phyloP scores from a whole-genome alignment of 2,888 invertebrate species.

The Hylaea fasciaria region DNA sequence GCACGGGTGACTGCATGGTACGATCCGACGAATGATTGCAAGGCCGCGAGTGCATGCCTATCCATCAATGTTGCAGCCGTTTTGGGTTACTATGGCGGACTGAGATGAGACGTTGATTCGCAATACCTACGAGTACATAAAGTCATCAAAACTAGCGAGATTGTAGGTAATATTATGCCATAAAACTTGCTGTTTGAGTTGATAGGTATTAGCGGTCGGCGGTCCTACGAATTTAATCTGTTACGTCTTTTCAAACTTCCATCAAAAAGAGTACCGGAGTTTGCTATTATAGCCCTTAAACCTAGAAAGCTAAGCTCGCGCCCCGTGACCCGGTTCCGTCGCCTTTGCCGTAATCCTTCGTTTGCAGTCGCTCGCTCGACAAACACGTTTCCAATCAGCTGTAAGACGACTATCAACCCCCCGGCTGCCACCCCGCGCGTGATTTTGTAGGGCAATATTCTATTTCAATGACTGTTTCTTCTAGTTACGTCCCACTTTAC shows the following conservation, averaged over 20 bases:
- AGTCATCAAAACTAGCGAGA: too few relatives aligned
- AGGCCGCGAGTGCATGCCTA: constrained; percentile 13
- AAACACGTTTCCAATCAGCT: constrained; percentile 21
- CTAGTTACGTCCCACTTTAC: not conserved
- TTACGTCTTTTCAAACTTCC: too few relatives aligned
- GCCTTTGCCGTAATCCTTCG: constrained; percentile 2
- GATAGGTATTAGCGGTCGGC: too few relatives aligned
- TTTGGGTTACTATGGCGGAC: too few relatives aligned
- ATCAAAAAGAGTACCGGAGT: too few relatives aligned
- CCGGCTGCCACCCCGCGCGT: not conserved
- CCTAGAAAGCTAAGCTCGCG: not conserved
- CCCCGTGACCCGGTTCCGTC: constrained; percentile 3
- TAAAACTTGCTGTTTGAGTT: too few relatives aligned
- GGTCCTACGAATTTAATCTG: too few relatives aligned
- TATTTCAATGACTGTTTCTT: too few relatives aligned
- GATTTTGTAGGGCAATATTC: not conserved
- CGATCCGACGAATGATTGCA: constrained; percentile 3
- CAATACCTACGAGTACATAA: too few relatives aligned
- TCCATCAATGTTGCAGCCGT: not conserved
- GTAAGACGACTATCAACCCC: not conserved
- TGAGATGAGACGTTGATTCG: too few relatives aligned
- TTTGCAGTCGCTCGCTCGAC: constrained; percentile 1
- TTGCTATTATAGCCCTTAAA: not conserved
- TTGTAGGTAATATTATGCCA: too few relatives aligned
- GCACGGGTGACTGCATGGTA: constrained; percentile 13